Evolutionary conservation across 2,888 invertebrate genomes (phyloP).

Genomic region (Uloborus plumipes): DNA sequence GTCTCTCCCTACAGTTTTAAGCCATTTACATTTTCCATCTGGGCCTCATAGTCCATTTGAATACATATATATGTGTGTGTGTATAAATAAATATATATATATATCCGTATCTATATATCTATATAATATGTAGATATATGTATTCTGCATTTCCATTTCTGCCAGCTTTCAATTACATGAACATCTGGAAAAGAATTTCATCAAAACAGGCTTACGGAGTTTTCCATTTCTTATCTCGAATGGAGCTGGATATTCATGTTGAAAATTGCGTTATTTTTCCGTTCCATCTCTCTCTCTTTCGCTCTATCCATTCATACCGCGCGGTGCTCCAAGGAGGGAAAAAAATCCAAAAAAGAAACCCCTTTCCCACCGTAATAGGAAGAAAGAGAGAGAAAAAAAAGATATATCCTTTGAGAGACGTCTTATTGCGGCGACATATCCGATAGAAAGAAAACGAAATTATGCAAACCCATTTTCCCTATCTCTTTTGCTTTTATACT

Average conservation of each 20-base stretch:
- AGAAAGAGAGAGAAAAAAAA: neutral
- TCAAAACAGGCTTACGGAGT: conserved; percentile 65
- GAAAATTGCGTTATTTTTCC: conserved; percentile 62
- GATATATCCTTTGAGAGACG: conserved; percentile 29
- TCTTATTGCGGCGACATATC: conserved; percentile 37
- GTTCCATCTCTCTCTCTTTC: conserved; percentile 18
- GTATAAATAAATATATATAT: conserved; percentile 23
- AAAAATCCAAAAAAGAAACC: conserved; percentile 24
- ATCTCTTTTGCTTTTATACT: conserved; percentile 32
- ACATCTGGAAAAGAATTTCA: conserved; percentile 65
- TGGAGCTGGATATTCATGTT: conserved; percentile 62
- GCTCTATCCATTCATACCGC: conserved; percentile 2
- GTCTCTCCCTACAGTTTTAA: conserved; percentile 7
- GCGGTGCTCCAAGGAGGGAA: neutral
- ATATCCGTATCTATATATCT: conserved; percentile 27
- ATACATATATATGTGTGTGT: conserved; percentile 32
- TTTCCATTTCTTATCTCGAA: conserved; percentile 57
- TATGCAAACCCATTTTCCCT: conserved; percentile 57
- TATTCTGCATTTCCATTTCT: conserved; percentile 55
- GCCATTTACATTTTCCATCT: conserved; percentile 16
- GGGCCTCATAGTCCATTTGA: conserved; percentile 35
- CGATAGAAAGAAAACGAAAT: conserved; percentile 40
- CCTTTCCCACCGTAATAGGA: conserved; percentile 32
- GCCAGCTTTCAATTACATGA: conserved; percentile 63
- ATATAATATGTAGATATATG: conserved; percentile 36